Percentiles rank a stretch among this genome's conserved stretches.
Conservation (phyloP, 2,113 vertebrate species). For the Oncorhynchus mykiss region DNA sequence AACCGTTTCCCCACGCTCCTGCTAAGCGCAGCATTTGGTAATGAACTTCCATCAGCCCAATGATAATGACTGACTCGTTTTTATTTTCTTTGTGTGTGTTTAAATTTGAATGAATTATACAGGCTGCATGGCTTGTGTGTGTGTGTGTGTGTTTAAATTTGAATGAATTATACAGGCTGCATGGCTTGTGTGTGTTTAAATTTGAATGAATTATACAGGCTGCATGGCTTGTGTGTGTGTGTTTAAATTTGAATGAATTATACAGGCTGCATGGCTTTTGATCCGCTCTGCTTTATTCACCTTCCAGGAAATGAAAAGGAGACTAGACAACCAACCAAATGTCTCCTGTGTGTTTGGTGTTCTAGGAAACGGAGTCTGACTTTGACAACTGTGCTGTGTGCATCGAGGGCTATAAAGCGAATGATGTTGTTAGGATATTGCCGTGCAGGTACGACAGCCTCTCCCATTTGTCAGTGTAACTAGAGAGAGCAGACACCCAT, state of each 20-base stretch:
- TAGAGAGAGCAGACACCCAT: too few species aligned
- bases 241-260: background rate
- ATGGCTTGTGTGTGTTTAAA: background rate
- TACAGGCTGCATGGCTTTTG: background rate
- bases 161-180: background rate
- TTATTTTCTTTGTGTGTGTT: background rate
- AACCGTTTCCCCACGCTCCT: too few species aligned
- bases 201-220: background rate
- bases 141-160: background rate
- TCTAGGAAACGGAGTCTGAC: conserved; percentile 92
- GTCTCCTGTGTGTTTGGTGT: conserved; percentile 40
- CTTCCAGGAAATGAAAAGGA: background rate
- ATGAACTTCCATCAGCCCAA: too few species aligned
- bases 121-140: too few species aligned
- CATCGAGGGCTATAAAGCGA: conserved; percentile 96
- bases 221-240: background rate
- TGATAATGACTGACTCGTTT: background rate
- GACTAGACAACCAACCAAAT: background rate
- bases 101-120: too few species aligned
- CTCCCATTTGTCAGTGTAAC: background rate
- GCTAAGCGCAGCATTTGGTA: too few species aligned
- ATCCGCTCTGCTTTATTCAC: background rate
- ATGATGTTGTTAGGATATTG: conserved; percentile 91
- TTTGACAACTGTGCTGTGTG: conserved; percentile 99
- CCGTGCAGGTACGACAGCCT: conserved; percentile 85